Conservation (phyloP, 2,797 vertebrate genomes). For the Pangasius krempfi region DNA sequence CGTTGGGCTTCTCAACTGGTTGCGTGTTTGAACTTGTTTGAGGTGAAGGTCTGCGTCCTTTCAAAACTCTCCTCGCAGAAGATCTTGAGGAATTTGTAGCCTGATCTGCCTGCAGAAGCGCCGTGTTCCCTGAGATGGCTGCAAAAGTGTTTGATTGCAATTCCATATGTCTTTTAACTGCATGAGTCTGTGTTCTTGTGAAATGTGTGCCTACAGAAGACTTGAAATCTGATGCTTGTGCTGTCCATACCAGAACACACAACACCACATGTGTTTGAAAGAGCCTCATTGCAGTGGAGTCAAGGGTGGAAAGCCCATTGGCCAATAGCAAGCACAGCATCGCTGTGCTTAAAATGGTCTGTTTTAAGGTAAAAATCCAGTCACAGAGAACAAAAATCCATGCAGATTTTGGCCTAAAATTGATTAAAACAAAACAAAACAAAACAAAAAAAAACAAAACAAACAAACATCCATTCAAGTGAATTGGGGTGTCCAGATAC, state of each 20-base stretch:
- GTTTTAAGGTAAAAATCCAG: not conserved
- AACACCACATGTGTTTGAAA: slow-evolving; percentile 46
- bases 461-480: not conserved
- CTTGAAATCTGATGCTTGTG: slow-evolving; percentile 47
- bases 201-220: slow-evolving; percentile 23
- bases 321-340: not conserved
- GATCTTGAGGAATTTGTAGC: slow-evolving; percentile 32
- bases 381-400: not conserved
- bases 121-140: slow-evolving; percentile 27
- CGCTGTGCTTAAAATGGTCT: not conserved
- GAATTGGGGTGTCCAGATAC: not conserved
- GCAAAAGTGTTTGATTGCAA: slow-evolving; percentile 36
- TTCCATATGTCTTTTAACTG: slow-evolving; percentile 25
- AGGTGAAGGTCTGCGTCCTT: slow-evolving; percentile 59
- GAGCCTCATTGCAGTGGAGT: slow-evolving; percentile 46
- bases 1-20: slow-evolving; percentile 55
- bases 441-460: not conserved
- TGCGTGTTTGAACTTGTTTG: not conserved
- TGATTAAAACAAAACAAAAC: not conserved
- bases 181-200: slow-evolving; percentile 23
- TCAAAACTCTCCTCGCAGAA: slow-evolving; percentile 47
- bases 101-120: slow-evolving; percentile 53
- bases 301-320: not conserved
- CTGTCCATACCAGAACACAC: slow-evolving; percentile 49
- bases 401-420: not conserved